Evolutionary conservation across 2,797 vertebrate species (phyloP), one percentile per base, ranked within the genome.

Genomic region (Phrynocephalus vlangalii): DNA sequence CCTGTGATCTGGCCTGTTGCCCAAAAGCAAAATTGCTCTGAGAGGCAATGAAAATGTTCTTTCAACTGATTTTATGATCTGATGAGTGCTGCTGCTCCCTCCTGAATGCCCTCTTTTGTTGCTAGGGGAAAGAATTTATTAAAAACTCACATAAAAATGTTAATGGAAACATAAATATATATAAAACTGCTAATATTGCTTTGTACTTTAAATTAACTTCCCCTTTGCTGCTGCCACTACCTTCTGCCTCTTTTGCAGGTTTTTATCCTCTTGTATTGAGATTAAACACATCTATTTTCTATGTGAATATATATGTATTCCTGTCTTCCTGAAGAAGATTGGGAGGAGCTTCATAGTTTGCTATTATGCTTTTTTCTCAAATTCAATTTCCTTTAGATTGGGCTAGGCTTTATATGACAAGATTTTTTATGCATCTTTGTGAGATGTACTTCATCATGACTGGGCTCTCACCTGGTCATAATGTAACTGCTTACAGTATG

Each of bases 1-100:
- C 83, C 68, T 86, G 83, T 85, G 79, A 90, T 93, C 89, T 79
- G 92, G 92, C 88, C 90, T 50, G 18, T 83, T 86, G 68, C 93
- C 91, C 71, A 91, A 85, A 87, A 93, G 75, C 60, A 84, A 94
- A 93, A 90, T 85, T 92, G 5, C 73, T 90, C 63, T 87, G 3
- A 66, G 87, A 89, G 91, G 83, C 89, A 92, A 89, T 86, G 91
- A 88, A 94, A 93, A 73, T 56, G 1, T 90, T 93, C 89, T 76
- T 56, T 89, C n/a, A 87, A 86, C 92, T 90, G 88, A 90, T 88
- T 94, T 93, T 95, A 88, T 89, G 90, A 94, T 76, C 75, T 84
- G 89, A 93, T 86, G 83, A 78, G 66, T 79, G 77, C 89, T 93
- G 67, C 91, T 94, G 80, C 94, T 96, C 87, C 88, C 85, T 83